Evolutionary conservation across 35 echinoderm and acorn worm species (phyloP).

Genomic region (Apostichopus japonicus): DNA sequence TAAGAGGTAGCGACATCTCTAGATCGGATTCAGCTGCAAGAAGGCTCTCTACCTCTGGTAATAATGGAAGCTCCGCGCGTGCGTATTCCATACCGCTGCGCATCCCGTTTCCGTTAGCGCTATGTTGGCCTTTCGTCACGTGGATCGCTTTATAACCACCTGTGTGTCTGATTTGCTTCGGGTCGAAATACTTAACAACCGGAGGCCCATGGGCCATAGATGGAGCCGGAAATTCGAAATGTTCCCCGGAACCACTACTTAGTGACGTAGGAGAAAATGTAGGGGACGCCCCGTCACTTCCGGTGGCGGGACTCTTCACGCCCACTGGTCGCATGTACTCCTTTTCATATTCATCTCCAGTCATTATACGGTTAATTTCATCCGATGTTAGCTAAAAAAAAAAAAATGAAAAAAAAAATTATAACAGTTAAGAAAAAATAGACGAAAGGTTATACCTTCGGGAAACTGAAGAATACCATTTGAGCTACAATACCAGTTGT

Average conservation of each 20-base stretch:
- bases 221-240: constrained; percentile 53
- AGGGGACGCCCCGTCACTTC: constrained; percentile 90
- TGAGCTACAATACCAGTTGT: too few relatives aligned
- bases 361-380: constrained; percentile 97
- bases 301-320: constrained; percentile 63
- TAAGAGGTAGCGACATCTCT: constrained; percentile 63
- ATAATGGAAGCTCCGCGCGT: constrained; percentile 62
- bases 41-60: constrained; percentile 88
- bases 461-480: too few relatives aligned
- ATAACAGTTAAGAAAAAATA: too few relatives aligned
- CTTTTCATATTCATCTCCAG: constrained; percentile 74
- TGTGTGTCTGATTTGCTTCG: background rate
- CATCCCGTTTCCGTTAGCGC: background rate
- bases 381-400: constrained; percentile 72
- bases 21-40: constrained; percentile 72
- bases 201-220: constrained; percentile 24
- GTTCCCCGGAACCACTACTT: constrained; percentile 51
- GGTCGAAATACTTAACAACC: background rate
- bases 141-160: background rate
- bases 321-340: constrained; percentile 6
- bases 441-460: too few relatives aligned
- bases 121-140: background rate
- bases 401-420: background rate
- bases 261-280: constrained; percentile 83
- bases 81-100: constrained; percentile 28